Percentiles rank a stretch among this genome's conserved stretches.
Evolutionary conservation across 2,113 vertebrate species (phyloP).

Genomic region (Paradoxurus hermaphroditus): DNA sequence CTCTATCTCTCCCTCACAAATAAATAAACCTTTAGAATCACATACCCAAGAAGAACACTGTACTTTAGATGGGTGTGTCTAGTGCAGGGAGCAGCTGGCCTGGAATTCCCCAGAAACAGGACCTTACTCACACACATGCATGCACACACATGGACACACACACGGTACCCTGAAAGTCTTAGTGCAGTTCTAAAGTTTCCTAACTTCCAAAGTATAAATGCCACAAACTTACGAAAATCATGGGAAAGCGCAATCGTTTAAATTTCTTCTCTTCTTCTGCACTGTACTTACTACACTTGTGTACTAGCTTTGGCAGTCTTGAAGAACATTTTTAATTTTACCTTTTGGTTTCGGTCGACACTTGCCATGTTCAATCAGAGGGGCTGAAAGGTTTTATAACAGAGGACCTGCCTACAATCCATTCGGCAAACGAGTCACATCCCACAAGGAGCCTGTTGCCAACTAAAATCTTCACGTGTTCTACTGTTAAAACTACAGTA

Average conservation of each 20-base stretch:
- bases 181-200: not conserved
- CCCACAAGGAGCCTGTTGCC: not conserved
- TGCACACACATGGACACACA: too few species aligned
- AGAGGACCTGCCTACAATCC: not conserved
- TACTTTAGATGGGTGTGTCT: not conserved
- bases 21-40: not conserved
- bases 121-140: fast-evolving
- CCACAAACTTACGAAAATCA: not conserved
- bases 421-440: not conserved
- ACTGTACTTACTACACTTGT: not conserved
- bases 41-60: not conserved
- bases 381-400: not conserved
- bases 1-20: too few species aligned
- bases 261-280: not conserved
- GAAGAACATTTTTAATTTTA: not conserved
- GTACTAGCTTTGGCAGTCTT: not conserved
- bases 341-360: not conserved
- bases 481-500: not conserved
- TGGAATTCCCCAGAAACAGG: not conserved
- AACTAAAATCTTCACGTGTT: not conserved
- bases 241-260: not conserved
- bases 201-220: not conserved
- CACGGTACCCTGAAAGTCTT: not conserved
- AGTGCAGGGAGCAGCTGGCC: not conserved
- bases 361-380: not conserved